phyloP scores from a whole-genome alignment of 1,140 invertebrate genomes.

The Aphaenogaster ashmeadi region DNA sequence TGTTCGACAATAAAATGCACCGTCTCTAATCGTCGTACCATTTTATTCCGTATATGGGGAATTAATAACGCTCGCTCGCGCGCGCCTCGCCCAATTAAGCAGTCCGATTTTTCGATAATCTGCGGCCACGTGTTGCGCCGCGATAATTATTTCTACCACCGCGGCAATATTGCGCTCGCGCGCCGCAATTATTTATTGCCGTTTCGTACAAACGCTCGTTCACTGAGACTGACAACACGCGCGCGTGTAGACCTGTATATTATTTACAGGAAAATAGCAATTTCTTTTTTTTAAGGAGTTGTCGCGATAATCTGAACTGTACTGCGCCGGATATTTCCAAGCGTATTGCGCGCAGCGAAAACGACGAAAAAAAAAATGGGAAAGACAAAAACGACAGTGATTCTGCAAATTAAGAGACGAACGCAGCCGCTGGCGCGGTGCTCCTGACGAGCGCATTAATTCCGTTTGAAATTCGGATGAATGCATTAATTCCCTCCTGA shows the following conservation, averaged over 20 bases:
- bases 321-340: neutral
- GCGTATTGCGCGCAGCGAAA: neutral
- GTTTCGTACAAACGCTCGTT: constrained; percentile 26
- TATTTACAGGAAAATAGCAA: neutral
- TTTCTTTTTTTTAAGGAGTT: neutral
- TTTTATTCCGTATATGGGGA: constrained; percentile 34
- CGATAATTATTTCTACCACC: constrained; percentile 73
- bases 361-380: neutral
- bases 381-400: neutral
- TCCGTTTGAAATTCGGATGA: constrained; percentile 70
- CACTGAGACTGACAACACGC: neutral
- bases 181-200: constrained; percentile 52
- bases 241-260: too few species aligned
- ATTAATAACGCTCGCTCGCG: constrained; percentile 30
- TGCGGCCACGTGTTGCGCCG: constrained; percentile 76
- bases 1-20: neutral
- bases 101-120: constrained; percentile 76
- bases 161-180: constrained; percentile 57
- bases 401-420: constrained; percentile 47
- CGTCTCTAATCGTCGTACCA: constrained; percentile 36
- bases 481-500: constrained; percentile 72
- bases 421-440: constrained; percentile 20
- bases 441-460: constrained; percentile 68
- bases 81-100: constrained; percentile 63
- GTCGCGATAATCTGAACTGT: neutral